A percentile compares a stretch with the other conserved stretches of the same genome.
Evolutionary conservation across 2,113 vertebrate species (phyloP).

Genomic region (Lagopus muta): DNA sequence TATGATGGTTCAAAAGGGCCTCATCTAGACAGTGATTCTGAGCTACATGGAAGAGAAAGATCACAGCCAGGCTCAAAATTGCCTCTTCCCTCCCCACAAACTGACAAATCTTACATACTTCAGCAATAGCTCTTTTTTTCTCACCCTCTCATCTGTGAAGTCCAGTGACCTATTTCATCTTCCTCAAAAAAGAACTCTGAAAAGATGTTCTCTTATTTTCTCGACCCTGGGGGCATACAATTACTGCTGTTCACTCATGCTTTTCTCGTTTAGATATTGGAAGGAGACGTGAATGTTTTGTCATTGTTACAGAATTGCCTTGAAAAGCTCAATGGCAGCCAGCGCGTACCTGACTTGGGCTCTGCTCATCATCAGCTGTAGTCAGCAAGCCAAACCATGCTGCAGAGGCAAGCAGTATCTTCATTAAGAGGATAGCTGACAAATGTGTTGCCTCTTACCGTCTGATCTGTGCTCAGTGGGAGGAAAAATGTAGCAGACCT

Average conservation of each 20-base stretch:
- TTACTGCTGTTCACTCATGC: conserved; percentile 18
- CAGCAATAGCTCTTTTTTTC: conserved; percentile 5
- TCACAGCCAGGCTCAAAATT: not conserved
- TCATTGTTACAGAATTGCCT: not conserved
- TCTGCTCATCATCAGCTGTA: not conserved
- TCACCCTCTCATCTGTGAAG: not conserved
- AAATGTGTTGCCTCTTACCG: not conserved
- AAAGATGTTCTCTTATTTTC: conserved; percentile 29
- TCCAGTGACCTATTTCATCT: not conserved
- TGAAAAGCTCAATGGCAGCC: not conserved
- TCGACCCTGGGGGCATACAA: not conserved
- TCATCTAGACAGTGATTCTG: not conserved
- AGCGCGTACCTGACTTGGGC: rapidly evolving
- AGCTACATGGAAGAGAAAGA: not conserved
- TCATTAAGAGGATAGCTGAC: not conserved
- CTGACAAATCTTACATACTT: not conserved
- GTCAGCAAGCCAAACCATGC: not conserved
- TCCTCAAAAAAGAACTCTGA: conserved; percentile 16
- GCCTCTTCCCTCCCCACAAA: not conserved
- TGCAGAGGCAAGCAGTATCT: not conserved
- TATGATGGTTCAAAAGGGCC: not conserved
- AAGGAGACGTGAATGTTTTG: not conserved
- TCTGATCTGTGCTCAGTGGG: not conserved
- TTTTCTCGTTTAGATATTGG: not conserved
- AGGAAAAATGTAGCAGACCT: rapidly evolving